Base-by-base conservation (phyloP, 1,140 invertebrate species). In the Drosophila kanapiae region DNA sequence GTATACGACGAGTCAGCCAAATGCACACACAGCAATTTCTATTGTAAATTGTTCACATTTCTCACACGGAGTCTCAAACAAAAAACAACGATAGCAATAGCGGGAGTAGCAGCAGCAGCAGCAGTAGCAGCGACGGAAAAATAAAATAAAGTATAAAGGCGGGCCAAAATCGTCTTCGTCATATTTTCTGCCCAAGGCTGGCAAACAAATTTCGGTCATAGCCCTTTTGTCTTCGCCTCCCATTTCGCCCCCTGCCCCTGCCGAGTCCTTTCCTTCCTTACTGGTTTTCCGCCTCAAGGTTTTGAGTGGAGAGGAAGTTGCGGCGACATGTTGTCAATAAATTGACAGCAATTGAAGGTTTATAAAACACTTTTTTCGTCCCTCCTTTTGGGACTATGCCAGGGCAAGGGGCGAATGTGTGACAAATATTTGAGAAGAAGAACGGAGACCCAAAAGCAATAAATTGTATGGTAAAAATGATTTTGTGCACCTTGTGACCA, bases 261-360 rank as follows among this genome's bases (percentile, higher is more conserved):
- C 72, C 5, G n/a, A 33, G 16, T 45, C 27, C 75, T 40, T 68
- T 42, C 27, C 35, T 54, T 62, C 62, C 31, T 56, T 62, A 69
- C 61, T 69, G 59, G 64, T 63, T 88, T 67, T 53, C 60, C 65
- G 77, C 84, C 85, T 45, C 49, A 68, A 48, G 84, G 72, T 60
- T 74, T 54, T 62, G 74, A 69, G 74, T 60, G 51, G 31, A 45
- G 42, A 42, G 80, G 79, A 87, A 78, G 77, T 62, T 72, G 75
- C 67, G 80, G 85, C 84, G 81, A 78, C 86, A 90, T 90, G 82
- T 76, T 90, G 86, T 90, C 85, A 90, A 90, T 90, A 90, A 90
- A 90, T 90, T 90, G 85, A 90, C 85, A 90, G 85, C 86, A 90
- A 90, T 90, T 90, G 85, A 90, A 91, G 85, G 85, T 91, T 90